These are phyloP conservation scores for Holothuria leucospilota DNA, from an alignment of 53 echinoderm and acorn worm genomes.

Conservation along the genomic window DNA sequence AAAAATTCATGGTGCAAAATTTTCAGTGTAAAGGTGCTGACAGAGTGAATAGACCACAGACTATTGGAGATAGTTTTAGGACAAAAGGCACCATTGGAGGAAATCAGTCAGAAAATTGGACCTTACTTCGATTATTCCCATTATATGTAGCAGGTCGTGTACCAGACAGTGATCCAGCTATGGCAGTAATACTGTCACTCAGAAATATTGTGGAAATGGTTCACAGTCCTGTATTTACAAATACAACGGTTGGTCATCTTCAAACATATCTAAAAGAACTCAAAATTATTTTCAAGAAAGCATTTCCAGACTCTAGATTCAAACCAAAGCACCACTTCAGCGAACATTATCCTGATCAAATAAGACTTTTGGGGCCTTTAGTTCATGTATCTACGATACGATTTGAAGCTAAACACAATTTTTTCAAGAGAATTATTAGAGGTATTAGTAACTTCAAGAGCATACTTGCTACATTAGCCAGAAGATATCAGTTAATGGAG, in stretches of 20 bases:
- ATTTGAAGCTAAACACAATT: conserved; percentile 32
- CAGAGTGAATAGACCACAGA: conserved; percentile 8
- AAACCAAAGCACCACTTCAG: conserved; percentile 29
- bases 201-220: not conserved
- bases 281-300: not conserved
- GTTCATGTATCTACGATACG: not conserved
- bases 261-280: not conserved
- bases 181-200: conserved; percentile 17
- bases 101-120: conserved; percentile 27
- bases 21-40: not conserved
- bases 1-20: too few relatives aligned
- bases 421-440: conserved; percentile 21
- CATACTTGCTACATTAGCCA: conserved; percentile 27
- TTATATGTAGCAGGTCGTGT: not conserved
- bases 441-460: not conserved
- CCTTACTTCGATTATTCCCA: conserved; percentile 6
- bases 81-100: conserved; percentile 8
- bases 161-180: not conserved
- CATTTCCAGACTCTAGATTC: conserved; percentile 7
- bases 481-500: not conserved
- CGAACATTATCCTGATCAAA: conserved; percentile 20
- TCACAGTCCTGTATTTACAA: not conserved
- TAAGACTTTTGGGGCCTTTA: conserved; percentile 4
- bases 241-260: not conserved
- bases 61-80: conserved; percentile 3